Conservation (phyloP, 2,888 invertebrate genomes). For the Ectemnius lituratus region DNA sequence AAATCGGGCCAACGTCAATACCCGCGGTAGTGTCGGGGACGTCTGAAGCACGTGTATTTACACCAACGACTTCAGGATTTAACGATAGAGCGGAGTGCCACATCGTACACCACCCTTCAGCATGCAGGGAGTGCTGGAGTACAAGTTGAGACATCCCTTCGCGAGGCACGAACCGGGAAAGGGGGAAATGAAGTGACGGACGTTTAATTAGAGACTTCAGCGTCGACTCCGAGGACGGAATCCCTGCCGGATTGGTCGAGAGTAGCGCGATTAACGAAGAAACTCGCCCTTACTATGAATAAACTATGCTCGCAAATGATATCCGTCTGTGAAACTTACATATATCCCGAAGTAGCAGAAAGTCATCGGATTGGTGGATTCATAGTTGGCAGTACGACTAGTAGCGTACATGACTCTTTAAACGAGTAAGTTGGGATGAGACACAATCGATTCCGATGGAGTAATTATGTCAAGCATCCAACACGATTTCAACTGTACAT, state of each 20-base stretch:
- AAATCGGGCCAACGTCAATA: no score
- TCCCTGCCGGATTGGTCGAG: constrained; percentile 44
- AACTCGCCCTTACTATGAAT: constrained; percentile 39
- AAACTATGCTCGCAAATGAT: constrained; percentile 42
- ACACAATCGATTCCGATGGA: background rate
- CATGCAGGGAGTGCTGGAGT: constrained; percentile 26
- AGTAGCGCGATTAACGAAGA: constrained; percentile 43
- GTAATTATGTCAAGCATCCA: background rate
- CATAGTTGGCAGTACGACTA: no score
- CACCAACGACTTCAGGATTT: constrained; percentile 16
- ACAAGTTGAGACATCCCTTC: constrained; percentile 45
- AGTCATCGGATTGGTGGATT: no score
- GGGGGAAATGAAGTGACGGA: constrained; percentile 54
- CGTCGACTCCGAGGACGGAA: constrained; percentile 46
- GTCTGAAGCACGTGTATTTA: no score
- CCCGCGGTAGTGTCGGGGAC: no score
- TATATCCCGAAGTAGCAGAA: no score
- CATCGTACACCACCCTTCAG: constrained; percentile 7
- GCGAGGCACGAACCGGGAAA: constrained; percentile 9
- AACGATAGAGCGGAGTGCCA: constrained; percentile 20
- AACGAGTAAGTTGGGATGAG: background rate
- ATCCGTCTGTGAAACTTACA: constrained; percentile 30
- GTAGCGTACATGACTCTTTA: no score
- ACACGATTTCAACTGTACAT: background rate
- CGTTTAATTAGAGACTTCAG: constrained; percentile 67